phyloP scores from a whole-genome alignment of 2,888 invertebrate species.

The Patella ulyssiponensis region DNA sequence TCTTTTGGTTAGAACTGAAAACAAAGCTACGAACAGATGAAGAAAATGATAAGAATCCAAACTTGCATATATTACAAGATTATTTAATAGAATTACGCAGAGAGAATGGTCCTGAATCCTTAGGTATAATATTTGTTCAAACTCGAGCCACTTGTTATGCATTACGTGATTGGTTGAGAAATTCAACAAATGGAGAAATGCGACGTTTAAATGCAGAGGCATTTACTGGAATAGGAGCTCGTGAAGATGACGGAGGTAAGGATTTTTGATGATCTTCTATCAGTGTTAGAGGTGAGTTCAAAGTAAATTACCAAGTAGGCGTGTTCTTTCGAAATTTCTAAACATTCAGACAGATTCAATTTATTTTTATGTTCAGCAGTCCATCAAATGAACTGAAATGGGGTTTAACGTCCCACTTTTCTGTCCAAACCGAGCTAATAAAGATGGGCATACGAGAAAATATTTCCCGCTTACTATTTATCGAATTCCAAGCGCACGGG shows the following conservation, averaged over 20 bases:
- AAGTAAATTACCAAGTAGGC: no score
- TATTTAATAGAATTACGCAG: conserved; percentile 37
- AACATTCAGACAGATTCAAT: no score
- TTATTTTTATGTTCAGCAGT: no score
- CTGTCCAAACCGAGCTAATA: no score
- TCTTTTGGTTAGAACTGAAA: conserved; percentile 35
- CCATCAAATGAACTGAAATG: no score
- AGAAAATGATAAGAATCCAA: conserved; percentile 43
- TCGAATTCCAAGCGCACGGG: no score
- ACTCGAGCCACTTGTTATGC: conserved; percentile 50
- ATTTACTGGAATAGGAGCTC: conserved; percentile 42
- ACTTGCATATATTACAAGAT: conserved; percentile 41
- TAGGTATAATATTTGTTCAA: conserved; percentile 54
- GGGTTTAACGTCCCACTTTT: no score
- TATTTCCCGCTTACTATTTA: no score
- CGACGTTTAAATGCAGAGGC: conserved; percentile 29
- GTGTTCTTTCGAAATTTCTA: no score
- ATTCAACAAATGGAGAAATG: conserved; percentile 28
- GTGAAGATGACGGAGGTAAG: conserved; percentile 40
- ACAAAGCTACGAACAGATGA: conserved; percentile 28
- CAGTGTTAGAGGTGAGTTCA: no score
- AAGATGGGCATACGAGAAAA: no score
- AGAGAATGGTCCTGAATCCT: conserved; percentile 37
- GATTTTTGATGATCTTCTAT: no score
- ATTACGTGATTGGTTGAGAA: conserved; percentile 42